Conservation (phyloP, 2,113 vertebrate species). For the Ochotona curzoniae region DNA sequence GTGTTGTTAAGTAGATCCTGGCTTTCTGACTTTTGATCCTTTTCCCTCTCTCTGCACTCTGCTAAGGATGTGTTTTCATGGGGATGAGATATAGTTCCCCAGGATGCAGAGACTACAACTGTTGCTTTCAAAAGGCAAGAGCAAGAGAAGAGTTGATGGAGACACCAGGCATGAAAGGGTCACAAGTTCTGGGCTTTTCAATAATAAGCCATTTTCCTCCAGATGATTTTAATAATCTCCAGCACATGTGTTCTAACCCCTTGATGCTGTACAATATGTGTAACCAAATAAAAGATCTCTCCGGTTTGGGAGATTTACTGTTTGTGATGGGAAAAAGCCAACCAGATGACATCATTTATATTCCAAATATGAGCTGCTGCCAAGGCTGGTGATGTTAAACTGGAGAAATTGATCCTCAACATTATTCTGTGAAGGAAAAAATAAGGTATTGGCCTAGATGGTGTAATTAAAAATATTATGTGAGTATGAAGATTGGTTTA, state of each 20-base stretch:
- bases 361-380: constrained; percentile 86
- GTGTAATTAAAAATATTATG: constrained; percentile 83
- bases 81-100: neutral
- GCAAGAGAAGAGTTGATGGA: constrained; percentile 71
- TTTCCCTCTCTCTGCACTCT: neutral
- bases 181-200: constrained; percentile 83
- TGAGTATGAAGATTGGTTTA: constrained; percentile 75
- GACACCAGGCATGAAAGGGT: constrained; percentile 79
- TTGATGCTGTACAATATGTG: constrained; percentile 89
- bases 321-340: constrained; percentile 89
- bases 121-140: constrained; percentile 63
- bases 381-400: constrained; percentile 87
- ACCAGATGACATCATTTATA: constrained; percentile 90
- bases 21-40: neutral
- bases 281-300: constrained; percentile 91
- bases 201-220: constrained; percentile 83
- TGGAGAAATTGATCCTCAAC: constrained; percentile 86
- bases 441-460: constrained; percentile 77
- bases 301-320: constrained; percentile 89
- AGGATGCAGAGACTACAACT: neutral
- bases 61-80: neutral
- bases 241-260: constrained; percentile 89
- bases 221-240: constrained; percentile 90
- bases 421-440: constrained; percentile 80
- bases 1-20: neutral